These are phyloP conservation scores for Pleuronectes platessa DNA, from an alignment of 2,113 vertebrate species.

Conservation along the genomic window DNA sequence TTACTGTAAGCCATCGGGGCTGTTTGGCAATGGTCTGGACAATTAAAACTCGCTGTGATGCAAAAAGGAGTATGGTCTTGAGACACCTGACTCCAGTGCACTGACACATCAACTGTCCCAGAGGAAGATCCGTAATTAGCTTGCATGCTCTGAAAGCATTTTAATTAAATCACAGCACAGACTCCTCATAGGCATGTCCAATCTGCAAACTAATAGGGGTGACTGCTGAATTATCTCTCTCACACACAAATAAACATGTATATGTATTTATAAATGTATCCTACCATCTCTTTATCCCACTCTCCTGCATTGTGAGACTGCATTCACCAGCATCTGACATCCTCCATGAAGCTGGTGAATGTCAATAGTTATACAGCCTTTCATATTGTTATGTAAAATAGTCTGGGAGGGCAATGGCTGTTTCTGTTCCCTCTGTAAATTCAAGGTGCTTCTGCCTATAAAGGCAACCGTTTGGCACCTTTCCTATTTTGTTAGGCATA, in stretches of 20 bases:
- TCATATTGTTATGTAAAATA: no score
- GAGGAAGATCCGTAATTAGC: slow-evolving; percentile 49
- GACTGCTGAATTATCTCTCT: not conserved
- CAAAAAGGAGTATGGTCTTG: not conserved
- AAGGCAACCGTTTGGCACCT: no score
- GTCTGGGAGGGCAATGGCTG: no score
- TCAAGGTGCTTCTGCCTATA: no score
- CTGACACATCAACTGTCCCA: slow-evolving; percentile 36
- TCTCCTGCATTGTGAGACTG: no score
- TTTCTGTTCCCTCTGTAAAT: no score
- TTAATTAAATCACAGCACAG: slow-evolving; percentile 61
- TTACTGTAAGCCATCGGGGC: slow-evolving; percentile 2
- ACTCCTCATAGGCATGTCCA: slow-evolving; percentile 26
- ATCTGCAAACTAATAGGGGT: slow-evolving; percentile 42
- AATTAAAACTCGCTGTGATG: slow-evolving; percentile 26
- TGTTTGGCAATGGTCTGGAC: slow-evolving; percentile 1
- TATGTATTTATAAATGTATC: no score
- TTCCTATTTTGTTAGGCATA: no score
- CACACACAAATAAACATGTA: not conserved
- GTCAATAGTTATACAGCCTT: no score
- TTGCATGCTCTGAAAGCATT: slow-evolving; percentile 64
- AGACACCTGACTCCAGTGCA: not conserved
- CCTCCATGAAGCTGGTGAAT: no score
- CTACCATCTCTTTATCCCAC: no score
- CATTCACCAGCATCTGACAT: no score